phyloP scores from a whole-genome alignment of 2,888 invertebrate species.

The Drosophila gaucha region DNA sequence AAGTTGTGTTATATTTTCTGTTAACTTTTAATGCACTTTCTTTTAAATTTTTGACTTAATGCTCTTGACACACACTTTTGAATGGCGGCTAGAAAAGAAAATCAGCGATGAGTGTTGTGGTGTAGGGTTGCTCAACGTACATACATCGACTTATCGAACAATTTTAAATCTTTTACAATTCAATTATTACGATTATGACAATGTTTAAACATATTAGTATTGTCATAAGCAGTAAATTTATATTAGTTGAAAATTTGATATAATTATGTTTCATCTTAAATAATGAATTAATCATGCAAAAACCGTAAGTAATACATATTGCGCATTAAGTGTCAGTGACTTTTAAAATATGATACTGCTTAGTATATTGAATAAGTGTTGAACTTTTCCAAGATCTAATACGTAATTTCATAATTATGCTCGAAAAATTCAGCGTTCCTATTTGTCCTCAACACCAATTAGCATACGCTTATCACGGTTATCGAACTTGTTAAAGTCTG shows the following conservation, averaged over 20 bases:
- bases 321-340: background rate
- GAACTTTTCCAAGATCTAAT: no score
- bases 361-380: background rate
- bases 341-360: no score
- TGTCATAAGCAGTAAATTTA: background rate
- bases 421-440: background rate
- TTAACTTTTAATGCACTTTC: constrained; percentile 32
- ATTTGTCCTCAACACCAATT: background rate
- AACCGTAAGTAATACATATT: background rate
- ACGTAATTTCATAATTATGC: no score
- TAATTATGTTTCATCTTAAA: background rate
- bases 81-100: constrained; percentile 69
- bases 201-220: background rate
- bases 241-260: background rate
- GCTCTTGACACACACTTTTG: constrained; percentile 65
- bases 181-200: background rate
- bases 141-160: constrained; percentile 33
- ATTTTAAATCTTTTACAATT: constrained; percentile 6
- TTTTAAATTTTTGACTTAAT: constrained; percentile 54
- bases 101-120: constrained; percentile 49
- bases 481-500: constrained; percentile 9
- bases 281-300: background rate
- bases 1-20: constrained; percentile 20
- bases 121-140: constrained; percentile 37
- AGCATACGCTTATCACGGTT: constrained; percentile 2